Evolutionary conservation across 2,888 invertebrate species (phyloP), one percentile per base, ranked within the genome.

Genomic region (Drosophila mimica): DNA sequence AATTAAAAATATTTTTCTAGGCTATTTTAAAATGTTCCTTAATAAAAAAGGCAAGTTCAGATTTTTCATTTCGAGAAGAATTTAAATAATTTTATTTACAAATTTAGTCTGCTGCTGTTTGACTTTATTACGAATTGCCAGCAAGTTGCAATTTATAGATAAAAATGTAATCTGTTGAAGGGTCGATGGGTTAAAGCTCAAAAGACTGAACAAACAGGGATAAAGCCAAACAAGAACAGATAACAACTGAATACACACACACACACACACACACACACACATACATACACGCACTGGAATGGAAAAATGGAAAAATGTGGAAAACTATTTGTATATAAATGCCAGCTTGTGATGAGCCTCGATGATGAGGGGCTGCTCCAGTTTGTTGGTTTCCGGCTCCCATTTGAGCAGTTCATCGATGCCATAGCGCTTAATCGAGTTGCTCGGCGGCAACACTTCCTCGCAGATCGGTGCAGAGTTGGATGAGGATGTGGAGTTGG

Each of bases 341-440:
- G 52, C 58, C n/a, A 64, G 30, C 34, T 48, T 38, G 5, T 4
- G 1, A 1, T 56, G 31, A 4, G 17, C 20, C 25, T 43, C 28
- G 3, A 31, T 3, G 1, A 81, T 11, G 5, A 9, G 3, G 0
- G 69, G 83, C 9, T 60, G 31, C 17, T 63, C 33, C 4, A 81
- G 30, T 15, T 57, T 11, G 20, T 20, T n/a, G 20, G 57, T 8
- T 9, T 40, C 8, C 13, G 57, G 57, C 57, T 57, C 57, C 40
- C n/a, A 57, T 15, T 57, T 38, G 17, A 83, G 68, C 61, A 83
- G 58, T 43, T 84, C 60, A 13, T 84, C 68, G 1, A 74, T 68
- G 15, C n/a, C 38, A n/a, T 83, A 83, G 36, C 88, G 83, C 0
- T 38, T 43, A 0, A 84, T 15, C 0, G 69, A 6, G 13, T 63